phyloP scores from a whole-genome alignment of 2,113 vertebrate species.

The Gnathonemus echidnorhynchus region DNA sequence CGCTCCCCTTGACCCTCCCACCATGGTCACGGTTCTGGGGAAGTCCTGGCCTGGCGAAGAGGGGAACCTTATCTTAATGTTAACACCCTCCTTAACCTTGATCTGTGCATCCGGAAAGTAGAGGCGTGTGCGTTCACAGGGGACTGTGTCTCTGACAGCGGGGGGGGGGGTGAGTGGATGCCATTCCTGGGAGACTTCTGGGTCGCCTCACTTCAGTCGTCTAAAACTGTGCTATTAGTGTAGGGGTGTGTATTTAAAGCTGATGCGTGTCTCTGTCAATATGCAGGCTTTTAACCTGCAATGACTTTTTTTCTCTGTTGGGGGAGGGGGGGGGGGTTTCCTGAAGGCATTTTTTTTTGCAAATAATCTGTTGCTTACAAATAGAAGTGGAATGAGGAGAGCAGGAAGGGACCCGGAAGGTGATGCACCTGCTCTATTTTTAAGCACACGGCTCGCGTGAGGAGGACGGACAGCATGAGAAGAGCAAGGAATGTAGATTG shows the following conservation, averaged over 20 bases:
- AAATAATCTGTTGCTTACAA: not conserved
- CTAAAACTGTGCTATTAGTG: not conserved
- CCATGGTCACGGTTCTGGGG: not conserved
- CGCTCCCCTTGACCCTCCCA: not conserved
- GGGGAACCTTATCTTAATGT: constrained; percentile 3
- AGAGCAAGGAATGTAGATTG: not conserved
- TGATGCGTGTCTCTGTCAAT: not conserved
- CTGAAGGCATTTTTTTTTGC: not conserved
- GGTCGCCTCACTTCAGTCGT: not conserved
- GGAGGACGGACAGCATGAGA: not conserved
- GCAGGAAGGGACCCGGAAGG: not conserved
- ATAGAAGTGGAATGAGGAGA: not conserved
- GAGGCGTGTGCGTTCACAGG: not conserved
- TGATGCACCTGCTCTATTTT: not conserved
- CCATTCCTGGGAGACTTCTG: not conserved
- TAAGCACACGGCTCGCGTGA: not conserved
- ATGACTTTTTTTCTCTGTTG: not conserved
- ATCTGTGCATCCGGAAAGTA: not conserved
- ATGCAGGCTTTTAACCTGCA: not conserved
- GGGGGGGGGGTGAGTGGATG: not conserved
- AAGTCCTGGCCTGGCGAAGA: not conserved
- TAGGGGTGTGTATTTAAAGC: not conserved
- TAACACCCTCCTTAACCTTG: not conserved
- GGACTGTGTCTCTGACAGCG: not conserved
- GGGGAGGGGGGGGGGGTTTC: not conserved